These are phyloP conservation scores for Lichenostomus cassidix DNA, from an alignment of 2,113 vertebrate genomes.

Conservation along the genomic window DNA sequence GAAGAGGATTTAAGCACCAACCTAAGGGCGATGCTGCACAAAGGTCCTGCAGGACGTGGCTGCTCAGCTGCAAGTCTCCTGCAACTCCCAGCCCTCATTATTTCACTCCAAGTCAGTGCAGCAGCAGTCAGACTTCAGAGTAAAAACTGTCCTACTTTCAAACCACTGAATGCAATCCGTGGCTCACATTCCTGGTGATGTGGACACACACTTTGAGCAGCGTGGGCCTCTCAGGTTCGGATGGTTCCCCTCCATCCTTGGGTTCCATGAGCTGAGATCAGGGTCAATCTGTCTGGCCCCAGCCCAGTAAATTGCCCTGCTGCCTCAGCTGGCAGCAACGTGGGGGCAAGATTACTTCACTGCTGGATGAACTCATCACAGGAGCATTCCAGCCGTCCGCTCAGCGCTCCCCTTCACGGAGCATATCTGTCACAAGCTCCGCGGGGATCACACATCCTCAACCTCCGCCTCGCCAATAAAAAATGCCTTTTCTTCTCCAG, in stretches of 20 bases:
- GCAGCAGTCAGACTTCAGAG: neutral
- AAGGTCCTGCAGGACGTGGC: neutral
- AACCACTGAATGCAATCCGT: neutral
- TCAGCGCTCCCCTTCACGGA: neutral
- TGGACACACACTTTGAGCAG: fast-evolving
- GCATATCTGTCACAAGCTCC: neutral
- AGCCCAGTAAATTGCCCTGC: neutral
- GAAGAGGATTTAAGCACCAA: neutral
- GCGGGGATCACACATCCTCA: neutral
- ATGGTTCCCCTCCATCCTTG: neutral
- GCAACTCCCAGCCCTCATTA: slow-evolving; percentile 39
- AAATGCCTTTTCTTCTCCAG: slow-evolving; percentile 23
- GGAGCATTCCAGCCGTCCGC: neutral
- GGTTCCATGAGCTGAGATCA: fast-evolving
- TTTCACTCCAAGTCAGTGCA: slow-evolving; percentile 13
- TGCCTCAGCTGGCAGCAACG: neutral
- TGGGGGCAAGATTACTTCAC: neutral
- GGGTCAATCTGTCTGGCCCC: neutral
- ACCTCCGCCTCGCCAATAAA: neutral
- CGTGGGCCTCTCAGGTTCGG: neutral
- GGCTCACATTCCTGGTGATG: neutral
- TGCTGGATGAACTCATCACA: slow-evolving; percentile 3
- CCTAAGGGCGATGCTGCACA: neutral
- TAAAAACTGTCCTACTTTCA: slow-evolving; percentile 27
- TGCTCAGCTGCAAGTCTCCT: neutral